Conservation (phyloP, 64 coral and sea anemone species). For the Anthopleura sola region DNA sequence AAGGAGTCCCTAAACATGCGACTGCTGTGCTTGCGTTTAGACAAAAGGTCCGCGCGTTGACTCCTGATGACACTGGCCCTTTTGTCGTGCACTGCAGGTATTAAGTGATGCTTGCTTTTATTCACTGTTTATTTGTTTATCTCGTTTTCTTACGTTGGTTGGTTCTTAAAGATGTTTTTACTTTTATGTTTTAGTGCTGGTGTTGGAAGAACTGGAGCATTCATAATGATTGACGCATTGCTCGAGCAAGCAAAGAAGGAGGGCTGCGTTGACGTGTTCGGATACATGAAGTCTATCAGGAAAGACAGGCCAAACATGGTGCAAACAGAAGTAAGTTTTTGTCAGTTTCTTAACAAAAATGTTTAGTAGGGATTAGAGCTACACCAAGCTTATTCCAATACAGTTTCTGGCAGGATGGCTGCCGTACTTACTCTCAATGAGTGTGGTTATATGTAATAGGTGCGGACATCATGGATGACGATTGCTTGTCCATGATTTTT, state of each 20-base stretch:
- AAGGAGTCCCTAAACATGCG: constrained; percentile 48
- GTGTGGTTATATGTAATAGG: too few relatives aligned
- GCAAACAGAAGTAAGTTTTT: constrained; percentile 29
- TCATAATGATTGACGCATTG: constrained; percentile 65
- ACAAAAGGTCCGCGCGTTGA: constrained; percentile 25
- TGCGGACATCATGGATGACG: too few relatives aligned
- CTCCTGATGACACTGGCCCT: constrained; percentile 24
- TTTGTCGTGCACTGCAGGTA: constrained; percentile 76
- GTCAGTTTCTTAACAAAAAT: background rate
- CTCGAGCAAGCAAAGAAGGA: constrained; percentile 46
- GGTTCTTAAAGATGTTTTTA: constrained; percentile 2
- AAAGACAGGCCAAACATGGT: constrained; percentile 53
- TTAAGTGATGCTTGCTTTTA: background rate
- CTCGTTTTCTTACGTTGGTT: background rate
- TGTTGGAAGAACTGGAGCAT: constrained; percentile 64
- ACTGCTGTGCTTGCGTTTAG: constrained; percentile 50
- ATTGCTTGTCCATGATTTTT: too few relatives aligned
- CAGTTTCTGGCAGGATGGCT: too few relatives aligned
- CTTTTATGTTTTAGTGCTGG: constrained; percentile 54
- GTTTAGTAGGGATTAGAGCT: too few relatives aligned
- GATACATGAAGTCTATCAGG: constrained; percentile 44
- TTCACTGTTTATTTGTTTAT: background rate
- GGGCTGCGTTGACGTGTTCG: constrained; percentile 23
- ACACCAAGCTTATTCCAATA: too few relatives aligned
- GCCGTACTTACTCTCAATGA: too few relatives aligned